Evolutionary conservation across 2,113 vertebrate species (phyloP).

Genomic region (Seriola rivoliana): DNA sequence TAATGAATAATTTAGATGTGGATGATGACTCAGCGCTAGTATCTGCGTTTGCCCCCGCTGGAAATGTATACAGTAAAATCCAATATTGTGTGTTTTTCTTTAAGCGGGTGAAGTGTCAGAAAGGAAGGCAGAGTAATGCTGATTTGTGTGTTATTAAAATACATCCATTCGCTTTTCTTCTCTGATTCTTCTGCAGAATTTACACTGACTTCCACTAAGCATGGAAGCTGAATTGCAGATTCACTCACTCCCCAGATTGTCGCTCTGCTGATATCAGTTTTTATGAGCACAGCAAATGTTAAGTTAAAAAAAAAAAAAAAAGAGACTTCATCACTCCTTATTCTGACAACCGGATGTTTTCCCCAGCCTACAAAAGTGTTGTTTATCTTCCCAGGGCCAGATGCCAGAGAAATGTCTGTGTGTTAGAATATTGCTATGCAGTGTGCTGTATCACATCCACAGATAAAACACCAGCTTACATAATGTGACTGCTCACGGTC

Average conservation of each 20-base stretch:
- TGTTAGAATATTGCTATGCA: conserved; percentile 6
- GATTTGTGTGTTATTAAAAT: conserved; percentile 30
- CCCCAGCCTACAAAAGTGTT: conserved; percentile 3
- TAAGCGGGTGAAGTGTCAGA: conserved; percentile 20
- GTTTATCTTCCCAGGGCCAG: conserved; percentile 43
- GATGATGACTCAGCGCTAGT: conserved; percentile 77
- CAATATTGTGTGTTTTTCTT: conserved; percentile 56
- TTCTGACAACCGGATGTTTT: conserved; percentile 50
- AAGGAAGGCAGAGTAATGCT: conserved; percentile 1
- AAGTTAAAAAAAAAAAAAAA: neutral
- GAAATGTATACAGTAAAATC: conserved; percentile 57
- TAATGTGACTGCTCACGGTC: conserved; percentile 36
- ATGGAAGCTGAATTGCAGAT: conserved; percentile 14
- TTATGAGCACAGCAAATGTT: conserved; percentile 21
- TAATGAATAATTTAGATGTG: conserved; percentile 84
- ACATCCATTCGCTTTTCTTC: neutral
- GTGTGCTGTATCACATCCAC: conserved; percentile 29
- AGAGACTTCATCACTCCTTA: conserved; percentile 13
- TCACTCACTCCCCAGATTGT: conserved; percentile 15
- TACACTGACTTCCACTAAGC: conserved; percentile 6
- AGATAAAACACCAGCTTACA: conserved; percentile 51
- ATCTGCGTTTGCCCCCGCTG: conserved; percentile 22
- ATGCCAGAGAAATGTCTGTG: conserved; percentile 2
- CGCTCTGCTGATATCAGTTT: conserved; percentile 8
- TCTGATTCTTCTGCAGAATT: neutral